A percentile compares a stretch with the other conserved stretches of the same genome.
Evolutionary conservation across 2,888 invertebrate genomes (phyloP).

Genomic region (Strigamia maritima): DNA sequence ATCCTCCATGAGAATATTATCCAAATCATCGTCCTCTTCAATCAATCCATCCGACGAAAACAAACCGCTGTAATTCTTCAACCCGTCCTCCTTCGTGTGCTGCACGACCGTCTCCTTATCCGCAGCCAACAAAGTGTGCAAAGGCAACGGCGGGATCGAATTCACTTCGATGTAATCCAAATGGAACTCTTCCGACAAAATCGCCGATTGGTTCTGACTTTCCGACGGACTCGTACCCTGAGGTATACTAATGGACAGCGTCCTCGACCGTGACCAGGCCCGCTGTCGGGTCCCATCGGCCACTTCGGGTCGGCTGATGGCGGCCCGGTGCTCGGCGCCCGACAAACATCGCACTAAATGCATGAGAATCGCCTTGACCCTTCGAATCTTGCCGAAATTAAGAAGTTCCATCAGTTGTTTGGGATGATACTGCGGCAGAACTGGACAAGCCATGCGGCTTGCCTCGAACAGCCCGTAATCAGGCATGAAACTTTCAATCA

Average conservation of each 20-base stretch:
- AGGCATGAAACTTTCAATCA: constrained; percentile 66
- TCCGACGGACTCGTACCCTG: constrained; percentile 53
- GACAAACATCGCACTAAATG: constrained; percentile 79
- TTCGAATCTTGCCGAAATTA: constrained; percentile 94
- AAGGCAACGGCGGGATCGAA: constrained; percentile 94
- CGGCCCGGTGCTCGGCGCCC: constrained; percentile 44
- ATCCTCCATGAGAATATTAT: constrained; percentile 58
- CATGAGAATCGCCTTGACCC: constrained; percentile 96
- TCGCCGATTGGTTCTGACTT: constrained; percentile 72
- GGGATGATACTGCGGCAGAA: constrained; percentile 97
- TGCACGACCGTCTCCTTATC: constrained; percentile 59
- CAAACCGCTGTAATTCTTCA: constrained; percentile 78
- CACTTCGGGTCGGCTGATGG: background rate
- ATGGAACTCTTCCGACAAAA: constrained; percentile 78
- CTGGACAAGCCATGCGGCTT: constrained; percentile 92
- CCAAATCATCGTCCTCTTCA: constrained; percentile 70
- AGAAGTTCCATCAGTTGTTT: constrained; percentile 97
- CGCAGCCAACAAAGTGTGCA: constrained; percentile 92
- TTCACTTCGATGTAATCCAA: constrained; percentile 93
- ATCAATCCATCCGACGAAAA: constrained; percentile 67
- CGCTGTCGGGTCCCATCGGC: constrained; percentile 57
- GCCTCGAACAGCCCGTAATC: constrained; percentile 96
- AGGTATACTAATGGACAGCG: constrained; percentile 52
- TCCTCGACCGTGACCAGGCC: constrained; percentile 84
- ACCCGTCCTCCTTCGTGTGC: constrained; percentile 32